Evolutionary conservation across 2,113 vertebrate genomes (phyloP).

Genomic region (Antennarius striatus): DNA sequence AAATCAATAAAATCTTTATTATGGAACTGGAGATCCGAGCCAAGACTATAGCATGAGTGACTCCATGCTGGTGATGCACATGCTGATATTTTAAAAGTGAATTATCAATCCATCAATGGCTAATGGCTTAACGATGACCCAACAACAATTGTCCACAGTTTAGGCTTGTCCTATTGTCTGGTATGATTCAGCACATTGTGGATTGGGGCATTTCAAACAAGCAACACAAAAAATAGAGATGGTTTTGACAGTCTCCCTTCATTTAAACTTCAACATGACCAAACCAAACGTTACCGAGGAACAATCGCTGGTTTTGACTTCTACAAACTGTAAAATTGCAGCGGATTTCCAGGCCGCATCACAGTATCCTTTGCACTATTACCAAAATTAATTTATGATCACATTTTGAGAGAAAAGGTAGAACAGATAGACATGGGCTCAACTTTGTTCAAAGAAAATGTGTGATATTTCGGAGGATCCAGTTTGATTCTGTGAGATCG

Average conservation of each 20-base stretch:
- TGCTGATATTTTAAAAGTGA: conserved; percentile 10
- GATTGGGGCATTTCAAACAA: conserved; percentile 6
- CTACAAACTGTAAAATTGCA: too few relatives aligned
- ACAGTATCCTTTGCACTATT: too few relatives aligned
- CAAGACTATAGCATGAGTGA: conserved; percentile 5
- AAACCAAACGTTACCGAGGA: background rate
- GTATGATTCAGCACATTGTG: conserved; percentile 25
- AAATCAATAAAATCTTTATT: conserved; percentile 1
- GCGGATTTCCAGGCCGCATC: too few relatives aligned
- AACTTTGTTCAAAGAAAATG: background rate
- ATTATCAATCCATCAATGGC: conserved; percentile 19
- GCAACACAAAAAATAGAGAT: background rate
- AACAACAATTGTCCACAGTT: conserved; percentile 16
- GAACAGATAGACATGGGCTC: background rate
- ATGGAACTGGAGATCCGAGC: conserved; percentile 8
- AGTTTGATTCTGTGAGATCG: background rate
- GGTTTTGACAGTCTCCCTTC: conserved; percentile 1
- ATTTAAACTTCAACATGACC: conserved; percentile 12
- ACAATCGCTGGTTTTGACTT: too few relatives aligned
- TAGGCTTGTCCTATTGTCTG: background rate
- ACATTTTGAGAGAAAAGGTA: too few relatives aligned
- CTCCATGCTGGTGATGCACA: conserved; percentile 16
- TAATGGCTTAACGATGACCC: background rate
- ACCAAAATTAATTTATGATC: too few relatives aligned
- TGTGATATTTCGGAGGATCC: background rate